Evolutionary conservation across 2,888 invertebrate genomes (phyloP).

Genomic region (Tortrix viridana): DNA sequence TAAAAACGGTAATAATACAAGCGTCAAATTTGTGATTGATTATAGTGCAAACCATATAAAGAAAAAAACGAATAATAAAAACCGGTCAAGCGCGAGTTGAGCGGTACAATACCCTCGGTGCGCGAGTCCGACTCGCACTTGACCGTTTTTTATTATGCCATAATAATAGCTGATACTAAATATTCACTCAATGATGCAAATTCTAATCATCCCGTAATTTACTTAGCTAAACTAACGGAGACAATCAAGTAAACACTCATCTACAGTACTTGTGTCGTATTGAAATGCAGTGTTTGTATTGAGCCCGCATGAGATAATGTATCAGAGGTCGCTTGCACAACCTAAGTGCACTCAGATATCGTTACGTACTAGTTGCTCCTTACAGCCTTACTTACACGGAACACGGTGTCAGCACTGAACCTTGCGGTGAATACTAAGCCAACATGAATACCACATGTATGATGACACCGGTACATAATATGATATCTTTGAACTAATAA

Average conservation of each 20-base stretch:
- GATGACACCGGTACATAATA: too few relatives aligned
- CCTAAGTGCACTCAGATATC: constrained; percentile 26
- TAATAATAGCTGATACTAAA: neutral
- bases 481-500: too few relatives aligned
- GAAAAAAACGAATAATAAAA: too few relatives aligned
- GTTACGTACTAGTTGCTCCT: constrained; percentile 1
- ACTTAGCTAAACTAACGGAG: constrained; percentile 15
- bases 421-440: neutral
- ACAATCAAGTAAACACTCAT: constrained; percentile 9
- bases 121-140: too few relatives aligned
- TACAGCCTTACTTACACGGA: neutral
- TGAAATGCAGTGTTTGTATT: constrained; percentile 49
- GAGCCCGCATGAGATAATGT: constrained; percentile 55
- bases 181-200: neutral
- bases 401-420: constrained; percentile 8
- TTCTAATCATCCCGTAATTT: neutral
- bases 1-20: too few relatives aligned
- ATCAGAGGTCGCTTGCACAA: constrained; percentile 45
- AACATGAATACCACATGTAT: neutral
- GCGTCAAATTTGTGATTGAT: too few relatives aligned
- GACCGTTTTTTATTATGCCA: too few relatives aligned
- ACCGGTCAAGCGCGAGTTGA: too few relatives aligned
- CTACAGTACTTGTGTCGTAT: constrained; percentile 14
- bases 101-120: too few relatives aligned
- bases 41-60: too few relatives aligned